Percentiles rank a stretch among this genome's conserved stretches.
Conservation (phyloP, 2,797 vertebrate genomes). For the Sebastes vulpes region DNA sequence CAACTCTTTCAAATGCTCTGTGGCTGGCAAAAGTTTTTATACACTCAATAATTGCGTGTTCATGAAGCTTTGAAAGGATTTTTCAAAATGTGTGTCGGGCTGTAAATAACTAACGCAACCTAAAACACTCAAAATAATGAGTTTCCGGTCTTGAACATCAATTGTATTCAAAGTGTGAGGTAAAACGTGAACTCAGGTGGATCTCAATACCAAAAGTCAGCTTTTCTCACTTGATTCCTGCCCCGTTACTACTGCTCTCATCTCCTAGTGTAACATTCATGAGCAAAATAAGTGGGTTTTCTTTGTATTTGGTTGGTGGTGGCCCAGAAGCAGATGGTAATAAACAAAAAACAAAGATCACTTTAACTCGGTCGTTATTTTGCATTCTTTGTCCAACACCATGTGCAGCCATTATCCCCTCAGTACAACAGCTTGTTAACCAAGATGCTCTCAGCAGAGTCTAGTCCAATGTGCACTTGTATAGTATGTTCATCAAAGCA, state of each 20-base stretch:
- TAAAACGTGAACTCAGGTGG: neutral
- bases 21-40: slow-evolving; percentile 15
- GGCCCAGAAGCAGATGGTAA: neutral
- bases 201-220: neutral
- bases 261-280: neutral
- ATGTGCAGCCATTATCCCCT: neutral
- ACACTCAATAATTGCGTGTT: neutral
- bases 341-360: neutral
- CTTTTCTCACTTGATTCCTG: neutral
- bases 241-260: neutral
- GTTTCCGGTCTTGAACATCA: neutral
- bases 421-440: neutral
- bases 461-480: neutral
- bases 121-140: neutral
- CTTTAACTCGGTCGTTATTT: neutral
- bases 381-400: neutral
- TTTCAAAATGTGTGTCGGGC: neutral
- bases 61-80: slow-evolving; percentile 30
- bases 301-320: neutral
- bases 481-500: neutral
- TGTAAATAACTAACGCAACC: neutral
- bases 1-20: slow-evolving; percentile 19
- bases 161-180: neutral
- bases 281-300: neutral
- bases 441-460: neutral